Evolutionary conservation across 2,113 vertebrate species (phyloP).

Genomic region (Calyptommatus sinebrachiatus): DNA sequence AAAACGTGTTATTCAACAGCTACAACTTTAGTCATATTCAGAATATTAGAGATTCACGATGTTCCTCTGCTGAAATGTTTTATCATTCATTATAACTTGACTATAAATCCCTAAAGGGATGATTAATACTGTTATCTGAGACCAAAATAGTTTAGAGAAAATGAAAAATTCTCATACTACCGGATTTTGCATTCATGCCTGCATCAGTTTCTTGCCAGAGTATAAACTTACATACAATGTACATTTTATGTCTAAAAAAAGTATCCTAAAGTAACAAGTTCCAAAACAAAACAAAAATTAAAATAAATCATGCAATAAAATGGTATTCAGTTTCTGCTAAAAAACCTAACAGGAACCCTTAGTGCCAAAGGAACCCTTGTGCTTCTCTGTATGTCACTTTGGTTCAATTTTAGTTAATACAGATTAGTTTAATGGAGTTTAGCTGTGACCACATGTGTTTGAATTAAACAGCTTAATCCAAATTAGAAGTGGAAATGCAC

Average conservation of each 20-base stretch:
- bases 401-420: too few species aligned
- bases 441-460: too few species aligned
- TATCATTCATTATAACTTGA: constrained; percentile 14
- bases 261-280: not conserved
- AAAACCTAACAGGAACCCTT: too few species aligned
- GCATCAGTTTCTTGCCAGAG: not conserved
- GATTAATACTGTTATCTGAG: not conserved
- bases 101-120: constrained; percentile 3
- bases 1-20: constrained; percentile 39
- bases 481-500: too few species aligned
- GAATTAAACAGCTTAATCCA: too few species aligned
- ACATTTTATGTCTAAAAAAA: not conserved
- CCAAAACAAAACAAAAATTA: not conserved
- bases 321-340: too few species aligned
- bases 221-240: not conserved
- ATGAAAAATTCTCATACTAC: constrained; percentile 16
- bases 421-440: too few species aligned
- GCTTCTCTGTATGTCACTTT: too few species aligned
- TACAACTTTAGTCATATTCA: constrained; percentile 3
- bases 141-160: constrained; percentile 28
- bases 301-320: not conserved
- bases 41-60: constrained; percentile 42
- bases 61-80: constrained; percentile 31
- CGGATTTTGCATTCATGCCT: constrained; percentile 7
- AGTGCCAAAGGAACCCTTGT: too few species aligned